Percentiles rank a stretch among this genome's conserved stretches.
Conservation (phyloP, 1,140 invertebrate genomes). For the Neoseiulus cucumeris region DNA sequence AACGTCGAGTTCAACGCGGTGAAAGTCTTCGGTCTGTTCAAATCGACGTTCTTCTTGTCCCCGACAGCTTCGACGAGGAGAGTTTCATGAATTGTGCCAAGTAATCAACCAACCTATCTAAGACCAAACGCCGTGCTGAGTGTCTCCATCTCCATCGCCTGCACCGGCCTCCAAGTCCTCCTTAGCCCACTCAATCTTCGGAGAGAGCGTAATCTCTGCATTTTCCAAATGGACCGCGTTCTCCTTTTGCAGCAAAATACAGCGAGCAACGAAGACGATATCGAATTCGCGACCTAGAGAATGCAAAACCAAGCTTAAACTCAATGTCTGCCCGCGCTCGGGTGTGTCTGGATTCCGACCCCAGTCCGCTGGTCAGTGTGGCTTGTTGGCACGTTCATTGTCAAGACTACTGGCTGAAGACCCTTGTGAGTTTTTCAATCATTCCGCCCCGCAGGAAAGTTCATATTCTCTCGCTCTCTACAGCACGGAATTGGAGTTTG, state of each 20-base stretch:
- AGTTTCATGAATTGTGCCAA: conserved; percentile 13
- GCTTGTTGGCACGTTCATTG: conserved; percentile 92
- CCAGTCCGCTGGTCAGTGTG: conserved; percentile 70
- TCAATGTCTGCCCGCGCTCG: conserved; percentile 42
- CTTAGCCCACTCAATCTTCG: too few relatives aligned
- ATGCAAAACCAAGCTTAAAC: conserved; percentile 32
- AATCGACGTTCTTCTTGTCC: too few relatives aligned
- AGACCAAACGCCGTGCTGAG: conserved; percentile 20
- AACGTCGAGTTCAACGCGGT: too few relatives aligned
- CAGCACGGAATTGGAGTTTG: neutral
- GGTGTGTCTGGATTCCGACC: conserved; percentile 60
- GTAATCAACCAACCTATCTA: conserved; percentile 17
- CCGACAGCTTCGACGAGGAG: too few relatives aligned
- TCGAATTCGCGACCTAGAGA: conserved; percentile 45
- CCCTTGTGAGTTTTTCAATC: conserved; percentile 41
- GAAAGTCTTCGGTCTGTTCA: too few relatives aligned
- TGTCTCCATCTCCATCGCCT: conserved; percentile 46
- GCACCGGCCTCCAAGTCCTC: too few relatives aligned
- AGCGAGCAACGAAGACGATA: conserved; percentile 43
- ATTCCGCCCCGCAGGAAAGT: too few relatives aligned
- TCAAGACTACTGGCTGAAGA: conserved; percentile 77
- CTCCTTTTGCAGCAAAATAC: neutral
- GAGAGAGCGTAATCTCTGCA: too few relatives aligned
- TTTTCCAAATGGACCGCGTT: too few relatives aligned
- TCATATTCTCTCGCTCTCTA: neutral